Evolutionary conservation across 2,113 vertebrate species (phyloP).

Genomic region (Melanerpes aurifrons): DNA sequence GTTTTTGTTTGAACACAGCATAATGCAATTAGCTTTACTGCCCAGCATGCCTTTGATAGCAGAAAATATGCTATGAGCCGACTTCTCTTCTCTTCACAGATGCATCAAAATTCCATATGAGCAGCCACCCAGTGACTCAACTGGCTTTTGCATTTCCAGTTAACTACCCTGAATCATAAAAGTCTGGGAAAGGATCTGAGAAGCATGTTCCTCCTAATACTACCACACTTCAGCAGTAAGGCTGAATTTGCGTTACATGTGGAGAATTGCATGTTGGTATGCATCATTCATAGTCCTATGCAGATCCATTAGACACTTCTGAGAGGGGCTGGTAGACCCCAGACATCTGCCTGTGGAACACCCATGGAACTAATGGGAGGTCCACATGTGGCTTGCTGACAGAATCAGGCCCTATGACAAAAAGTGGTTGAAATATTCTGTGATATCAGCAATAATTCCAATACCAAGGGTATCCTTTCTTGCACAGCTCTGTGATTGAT

Average conservation of each 20-base stretch:
- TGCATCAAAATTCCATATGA: constrained; percentile 54
- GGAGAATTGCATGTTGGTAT: neutral
- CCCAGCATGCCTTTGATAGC: constrained; percentile 27
- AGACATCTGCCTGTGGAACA: neutral
- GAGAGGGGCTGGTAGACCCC: neutral
- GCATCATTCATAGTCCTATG: neutral
- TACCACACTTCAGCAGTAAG: neutral
- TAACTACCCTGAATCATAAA: constrained; percentile 43
- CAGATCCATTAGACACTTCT: neutral
- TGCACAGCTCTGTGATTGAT: neutral
- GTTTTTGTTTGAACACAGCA: neutral
- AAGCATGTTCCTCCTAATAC: neutral
- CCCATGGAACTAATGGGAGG: neutral
- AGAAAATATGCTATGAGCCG: neutral
- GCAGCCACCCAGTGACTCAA: neutral
- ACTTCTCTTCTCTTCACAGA: constrained; percentile 16
- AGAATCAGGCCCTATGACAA: neutral
- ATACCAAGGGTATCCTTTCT: neutral
- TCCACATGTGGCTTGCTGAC: neutral
- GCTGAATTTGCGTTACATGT: neutral
- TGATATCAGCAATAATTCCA: neutral
- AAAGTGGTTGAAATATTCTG: neutral
- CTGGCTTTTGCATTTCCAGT: constrained; percentile 41
- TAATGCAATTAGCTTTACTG: constrained; percentile 40
- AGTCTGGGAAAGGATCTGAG: constrained; percentile 44